Percentiles rank a stretch among this genome's conserved stretches.
These are phyloP conservation scores for Xenopus petersii DNA, from an alignment of 2,797 vertebrate genomes.

Conservation along the genomic window DNA sequence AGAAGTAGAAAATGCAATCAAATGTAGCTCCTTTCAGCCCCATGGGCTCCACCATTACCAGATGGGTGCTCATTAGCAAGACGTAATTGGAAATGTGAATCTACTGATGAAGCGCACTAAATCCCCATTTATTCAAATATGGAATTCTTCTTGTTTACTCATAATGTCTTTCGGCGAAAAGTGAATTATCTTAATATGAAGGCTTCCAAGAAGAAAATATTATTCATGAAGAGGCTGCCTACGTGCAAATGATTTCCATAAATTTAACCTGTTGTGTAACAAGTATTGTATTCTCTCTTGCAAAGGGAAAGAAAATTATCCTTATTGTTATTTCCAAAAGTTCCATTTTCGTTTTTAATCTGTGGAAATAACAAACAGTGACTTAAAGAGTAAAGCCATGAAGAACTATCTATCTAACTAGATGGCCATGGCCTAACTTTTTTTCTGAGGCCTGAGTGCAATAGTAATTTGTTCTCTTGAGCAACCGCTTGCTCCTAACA, in stretches of 20 bases:
- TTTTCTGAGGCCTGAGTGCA: too few relatives aligned
- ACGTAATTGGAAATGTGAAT: constrained; percentile 55
- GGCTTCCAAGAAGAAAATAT: not conserved
- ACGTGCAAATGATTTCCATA: not conserved
- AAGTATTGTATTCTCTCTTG: too few relatives aligned
- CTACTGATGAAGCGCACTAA: constrained; percentile 41
- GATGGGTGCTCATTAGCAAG: constrained; percentile 59
- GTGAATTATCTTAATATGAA: not conserved
- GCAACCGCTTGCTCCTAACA: too few relatives aligned
- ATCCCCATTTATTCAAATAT: not conserved
- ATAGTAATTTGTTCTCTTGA: too few relatives aligned
- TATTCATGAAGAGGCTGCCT: not conserved
- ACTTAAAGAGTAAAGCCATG: too few relatives aligned
- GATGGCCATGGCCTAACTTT: too few relatives aligned
- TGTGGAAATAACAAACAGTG: too few relatives aligned
- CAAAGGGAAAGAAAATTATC: too few relatives aligned
- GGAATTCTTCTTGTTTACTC: constrained; percentile 10
- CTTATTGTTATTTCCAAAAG: too few relatives aligned
- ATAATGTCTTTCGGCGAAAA: not conserved
- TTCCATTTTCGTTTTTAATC: too few relatives aligned
- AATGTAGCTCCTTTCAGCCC: constrained; percentile 33
- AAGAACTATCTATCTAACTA: too few relatives aligned
- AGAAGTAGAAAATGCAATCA: constrained; percentile 56
- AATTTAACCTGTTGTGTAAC: too few relatives aligned
- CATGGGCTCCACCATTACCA: constrained; percentile 45